A percentile compares a stretch with the other conserved stretches of the same genome.
Evolutionary conservation across 2,888 invertebrate species (phyloP).

Genomic region (Drosophila multiciliata): DNA sequence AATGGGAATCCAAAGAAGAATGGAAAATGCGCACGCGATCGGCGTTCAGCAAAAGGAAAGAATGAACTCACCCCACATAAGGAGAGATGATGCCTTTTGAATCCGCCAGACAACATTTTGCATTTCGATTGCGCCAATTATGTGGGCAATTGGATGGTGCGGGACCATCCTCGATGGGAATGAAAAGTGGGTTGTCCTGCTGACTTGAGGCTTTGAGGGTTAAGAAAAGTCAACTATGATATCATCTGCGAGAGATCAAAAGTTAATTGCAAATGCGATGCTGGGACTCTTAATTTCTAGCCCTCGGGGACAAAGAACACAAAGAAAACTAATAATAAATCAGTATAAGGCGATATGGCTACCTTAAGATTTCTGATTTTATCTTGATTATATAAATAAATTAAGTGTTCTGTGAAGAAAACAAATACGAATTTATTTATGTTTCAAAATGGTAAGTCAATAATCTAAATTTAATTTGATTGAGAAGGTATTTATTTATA

Average conservation of each 20-base stretch:
- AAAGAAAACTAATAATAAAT: slow-evolving; percentile 17
- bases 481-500: background rate
- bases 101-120: slow-evolving; percentile 73
- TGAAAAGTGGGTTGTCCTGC: slow-evolving; percentile 41
- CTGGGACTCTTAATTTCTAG: background rate
- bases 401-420: background rate
- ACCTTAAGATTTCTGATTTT: slow-evolving; percentile 18
- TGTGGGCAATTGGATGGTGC: slow-evolving; percentile 60
- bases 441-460: background rate
- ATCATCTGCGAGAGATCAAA: slow-evolving; percentile 60
- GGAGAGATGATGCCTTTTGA: slow-evolving; percentile 54
- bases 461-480: background rate
- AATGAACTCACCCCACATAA: slow-evolving; percentile 64
- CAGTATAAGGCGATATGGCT: background rate
- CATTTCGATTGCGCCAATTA: slow-evolving; percentile 68
- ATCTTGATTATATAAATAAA: slow-evolving; percentile 16
- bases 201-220: slow-evolving; percentile 31
- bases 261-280: slow-evolving; percentile 53
- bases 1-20: slow-evolving; percentile 25
- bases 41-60: slow-evolving; percentile 35
- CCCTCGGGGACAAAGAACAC: slow-evolving; percentile 17
- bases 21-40: slow-evolving; percentile 75
- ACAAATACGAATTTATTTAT: background rate
- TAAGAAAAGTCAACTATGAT: slow-evolving; percentile 58
- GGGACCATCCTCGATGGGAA: slow-evolving; percentile 39